Evolutionary conservation across 2,888 invertebrate genomes (phyloP), one percentile per base, ranked within the genome.

Genomic region (Eledona agricola): DNA sequence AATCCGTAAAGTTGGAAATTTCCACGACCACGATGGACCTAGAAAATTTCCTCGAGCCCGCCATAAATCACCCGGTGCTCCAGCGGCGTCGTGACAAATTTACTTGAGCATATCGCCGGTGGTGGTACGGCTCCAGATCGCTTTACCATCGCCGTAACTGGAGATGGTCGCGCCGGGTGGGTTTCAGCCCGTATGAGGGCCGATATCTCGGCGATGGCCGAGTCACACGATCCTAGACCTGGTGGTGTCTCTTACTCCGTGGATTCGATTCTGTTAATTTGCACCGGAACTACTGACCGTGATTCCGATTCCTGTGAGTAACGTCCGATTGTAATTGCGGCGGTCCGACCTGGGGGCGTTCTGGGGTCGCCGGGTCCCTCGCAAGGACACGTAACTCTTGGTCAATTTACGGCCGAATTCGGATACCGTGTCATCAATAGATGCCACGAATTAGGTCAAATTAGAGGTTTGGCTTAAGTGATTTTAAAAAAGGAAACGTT

Each of bases 71-170:
- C 58, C 57, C 51, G 57, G 55, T 55, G 63, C 64, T 64, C 70
- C 66, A 62, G 59, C 65, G 55, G 71, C 62, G 70, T 65, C 63
- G 65, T 70, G 71, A 71, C 70, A 69, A 70, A 71, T 70, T 71
- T 69, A 70, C 71, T 70, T 70, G 67, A 70, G 68, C 72, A 69
- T 72, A 71, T 72, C 72, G 70, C 72, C 72, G 71, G 72, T 67
- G 65, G 55, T 49, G 64, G 51, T 47, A 52, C 58, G 45, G 55
- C 60, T 50, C 54, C 60, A 63, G 70, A 65, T 71, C 67, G 64
- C 66, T 66, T 71, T 72, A 70, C 69, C 50, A 7, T 15, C 16
- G 10, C 9, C 45, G 71, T 70, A 72, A 72, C 64, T 57, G 55
- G 65, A 72, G 65, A 61, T 60, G 58, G 67, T 67, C 65, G 59